Percentiles rank a stretch among this genome's conserved stretches.
Evolutionary conservation across 2,888 invertebrate genomes (phyloP).

Genomic region (Synergus laeviventris): DNA sequence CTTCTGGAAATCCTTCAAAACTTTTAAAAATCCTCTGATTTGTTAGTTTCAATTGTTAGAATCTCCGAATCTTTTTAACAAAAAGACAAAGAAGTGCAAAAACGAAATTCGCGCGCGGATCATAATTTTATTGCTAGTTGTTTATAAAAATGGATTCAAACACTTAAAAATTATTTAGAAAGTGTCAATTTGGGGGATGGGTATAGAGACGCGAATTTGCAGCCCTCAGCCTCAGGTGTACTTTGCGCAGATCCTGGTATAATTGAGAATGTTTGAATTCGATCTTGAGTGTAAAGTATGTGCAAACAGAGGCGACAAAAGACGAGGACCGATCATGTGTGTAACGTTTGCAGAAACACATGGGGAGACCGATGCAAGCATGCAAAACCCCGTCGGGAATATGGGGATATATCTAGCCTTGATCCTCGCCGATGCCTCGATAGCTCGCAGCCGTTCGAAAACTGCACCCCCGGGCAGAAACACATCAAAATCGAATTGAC

Average conservation of each 20-base stretch:
- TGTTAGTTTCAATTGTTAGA: too few relatives aligned
- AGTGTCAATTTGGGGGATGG: not conserved
- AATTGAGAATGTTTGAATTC: constrained; percentile 15
- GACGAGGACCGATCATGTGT: constrained; percentile 47
- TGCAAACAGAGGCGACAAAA: constrained; percentile 44
- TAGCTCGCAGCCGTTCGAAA: constrained; percentile 42
- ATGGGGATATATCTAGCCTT: constrained; percentile 43
- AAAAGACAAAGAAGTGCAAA: too few relatives aligned
- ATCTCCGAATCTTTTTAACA: too few relatives aligned
- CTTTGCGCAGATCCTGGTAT: not conserved
- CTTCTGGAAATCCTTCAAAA: too few relatives aligned
- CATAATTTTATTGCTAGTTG: too few relatives aligned
- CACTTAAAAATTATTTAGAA: not conserved
- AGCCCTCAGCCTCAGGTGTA: constrained; percentile 8
- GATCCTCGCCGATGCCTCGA: constrained; percentile 46
- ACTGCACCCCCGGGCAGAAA: constrained; percentile 68
- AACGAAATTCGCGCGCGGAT: too few relatives aligned
- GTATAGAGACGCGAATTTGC: not conserved
- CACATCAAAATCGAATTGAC: constrained; percentile 76
- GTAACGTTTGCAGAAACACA: constrained; percentile 55
- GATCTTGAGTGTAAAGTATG: constrained; percentile 14
- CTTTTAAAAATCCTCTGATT: too few relatives aligned
- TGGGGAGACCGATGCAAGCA: constrained; percentile 51
- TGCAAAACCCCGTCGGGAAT: constrained; percentile 61
- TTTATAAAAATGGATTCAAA: not conserved